Conservation (phyloP, 2,888 invertebrate genomes). For the Rotaria macrura region DNA sequence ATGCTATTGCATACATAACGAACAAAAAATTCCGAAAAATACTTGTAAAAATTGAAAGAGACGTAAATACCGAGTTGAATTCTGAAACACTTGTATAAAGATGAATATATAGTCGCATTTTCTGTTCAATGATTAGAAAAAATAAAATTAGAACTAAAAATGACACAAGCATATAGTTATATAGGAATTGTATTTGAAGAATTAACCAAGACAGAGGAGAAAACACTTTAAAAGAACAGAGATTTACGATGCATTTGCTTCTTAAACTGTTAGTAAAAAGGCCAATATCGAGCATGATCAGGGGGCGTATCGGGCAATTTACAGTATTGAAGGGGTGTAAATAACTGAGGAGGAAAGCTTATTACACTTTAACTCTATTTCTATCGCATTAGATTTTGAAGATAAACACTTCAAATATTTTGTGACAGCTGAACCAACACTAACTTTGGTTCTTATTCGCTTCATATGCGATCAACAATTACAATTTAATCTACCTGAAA, state of each 20-base stretch:
- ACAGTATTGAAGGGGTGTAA: too few species aligned
- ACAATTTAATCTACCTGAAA: neutral
- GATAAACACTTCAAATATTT: neutral
- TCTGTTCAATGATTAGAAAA: neutral
- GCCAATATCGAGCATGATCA: too few species aligned
- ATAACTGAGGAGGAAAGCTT: too few species aligned
- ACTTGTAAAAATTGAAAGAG: neutral
- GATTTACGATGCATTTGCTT: too few species aligned
- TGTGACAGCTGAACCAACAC: neutral
- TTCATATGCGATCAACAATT: neutral
- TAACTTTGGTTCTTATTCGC: neutral
- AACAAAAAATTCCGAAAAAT: neutral
- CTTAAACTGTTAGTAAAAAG: too few species aligned
- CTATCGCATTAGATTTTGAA: neutral
- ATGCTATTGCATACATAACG: neutral
- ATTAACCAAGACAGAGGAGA: too few species aligned
- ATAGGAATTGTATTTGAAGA: too few species aligned
- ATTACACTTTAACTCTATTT: too few species aligned
- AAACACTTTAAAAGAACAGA: too few species aligned
- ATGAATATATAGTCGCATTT: neutral
- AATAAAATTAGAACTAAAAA: neutral
- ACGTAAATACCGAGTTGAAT: neutral
- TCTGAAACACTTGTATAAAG: slow-evolving; percentile 12
- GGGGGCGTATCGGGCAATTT: too few species aligned
- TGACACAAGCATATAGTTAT: neutral